Evolutionary conservation across 1,140 invertebrate genomes (phyloP), one percentile per base, ranked within the genome.

Genomic region (Nasonia giraulti): DNA sequence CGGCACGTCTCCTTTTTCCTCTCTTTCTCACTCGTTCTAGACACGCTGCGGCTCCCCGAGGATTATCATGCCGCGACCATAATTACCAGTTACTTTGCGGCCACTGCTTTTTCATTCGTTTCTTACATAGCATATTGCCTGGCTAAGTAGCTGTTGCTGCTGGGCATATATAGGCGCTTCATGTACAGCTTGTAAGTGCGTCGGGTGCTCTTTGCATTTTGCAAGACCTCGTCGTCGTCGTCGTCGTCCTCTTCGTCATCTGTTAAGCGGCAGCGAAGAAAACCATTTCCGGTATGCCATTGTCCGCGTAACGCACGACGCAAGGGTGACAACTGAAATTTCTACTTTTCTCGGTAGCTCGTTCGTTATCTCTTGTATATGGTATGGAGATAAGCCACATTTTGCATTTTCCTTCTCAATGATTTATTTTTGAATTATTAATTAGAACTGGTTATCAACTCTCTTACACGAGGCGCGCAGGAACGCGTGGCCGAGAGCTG

Each of bases 51-150:
- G 82, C 68, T 84, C 27, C 74, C 14, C 83, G 55, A 84, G 76
- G 80, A 86, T 86, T 86, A 85, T 74, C 75, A 84, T 74, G 80
- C 74, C 75, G 80, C 44, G 14, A 75, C 69, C 73, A 82, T 82
- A 80, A 82, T 86, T 86, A 81, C 77, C 66, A 79, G 78, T 84
- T 86, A 84, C 55, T 33, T 62, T 66, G 50, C 47, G 66, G 79
- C 77, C 78, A 55, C 77, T 78, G 79, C 80, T 82, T 83, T 83
- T 86, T 83, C 80, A 78, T 78, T 80, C 80, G 79, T 77, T 69
- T 68, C 23, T 50, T 47, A n/a, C 37, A 44, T 31, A n/a, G 73
- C 73, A 75, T 75, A 75, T 75, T 75, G 73, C 44, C 14, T 11
- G 75, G 75, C 75, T 77, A 77, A 77, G 44, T 77, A 77, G 75